A percentile compares a stretch with the other conserved stretches of the same genome.
Evolutionary conservation across 2,888 invertebrate species (phyloP).

Genomic region (Drosophila lacicola): DNA sequence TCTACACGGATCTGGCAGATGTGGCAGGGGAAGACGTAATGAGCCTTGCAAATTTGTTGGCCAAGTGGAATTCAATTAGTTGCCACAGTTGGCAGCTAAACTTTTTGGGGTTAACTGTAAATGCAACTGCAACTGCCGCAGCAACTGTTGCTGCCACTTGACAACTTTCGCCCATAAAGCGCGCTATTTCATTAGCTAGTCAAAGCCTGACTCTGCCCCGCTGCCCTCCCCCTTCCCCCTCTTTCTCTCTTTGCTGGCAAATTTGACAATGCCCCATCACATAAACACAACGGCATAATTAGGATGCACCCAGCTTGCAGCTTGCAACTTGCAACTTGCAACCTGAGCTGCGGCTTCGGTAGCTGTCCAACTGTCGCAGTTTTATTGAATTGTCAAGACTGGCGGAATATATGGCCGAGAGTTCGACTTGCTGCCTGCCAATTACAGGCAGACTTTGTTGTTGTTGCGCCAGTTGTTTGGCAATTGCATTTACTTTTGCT

Average conservation of each 20-base stretch:
- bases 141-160: constrained; percentile 29
- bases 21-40: constrained; percentile 50
- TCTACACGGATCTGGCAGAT: constrained; percentile 25
- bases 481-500: constrained; percentile 6
- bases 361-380: constrained; percentile 49
- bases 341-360: constrained; percentile 25
- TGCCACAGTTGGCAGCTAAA: constrained; percentile 3
- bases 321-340: constrained; percentile 35
- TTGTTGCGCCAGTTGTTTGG: constrained; percentile 21
- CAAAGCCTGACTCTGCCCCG: too few relatives aligned
- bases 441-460: constrained; percentile 59
- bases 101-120: constrained; percentile 24
- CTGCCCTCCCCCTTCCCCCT: neutral
- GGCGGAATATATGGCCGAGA: constrained; percentile 47
- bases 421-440: constrained; percentile 55
- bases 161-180: constrained; percentile 69
- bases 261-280: constrained; percentile 63
- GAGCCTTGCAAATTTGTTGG: constrained; percentile 50
- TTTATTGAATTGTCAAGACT: constrained; percentile 74
- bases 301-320: constrained; percentile 35
- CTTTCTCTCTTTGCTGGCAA: constrained; percentile 13
- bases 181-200: constrained; percentile 46
- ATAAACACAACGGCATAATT: constrained; percentile 65
- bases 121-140: constrained; percentile 6
- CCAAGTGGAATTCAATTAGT: constrained; percentile 61